Conservation (phyloP, 2,113 vertebrate genomes). For the Craseonycteris thonglongyai region DNA sequence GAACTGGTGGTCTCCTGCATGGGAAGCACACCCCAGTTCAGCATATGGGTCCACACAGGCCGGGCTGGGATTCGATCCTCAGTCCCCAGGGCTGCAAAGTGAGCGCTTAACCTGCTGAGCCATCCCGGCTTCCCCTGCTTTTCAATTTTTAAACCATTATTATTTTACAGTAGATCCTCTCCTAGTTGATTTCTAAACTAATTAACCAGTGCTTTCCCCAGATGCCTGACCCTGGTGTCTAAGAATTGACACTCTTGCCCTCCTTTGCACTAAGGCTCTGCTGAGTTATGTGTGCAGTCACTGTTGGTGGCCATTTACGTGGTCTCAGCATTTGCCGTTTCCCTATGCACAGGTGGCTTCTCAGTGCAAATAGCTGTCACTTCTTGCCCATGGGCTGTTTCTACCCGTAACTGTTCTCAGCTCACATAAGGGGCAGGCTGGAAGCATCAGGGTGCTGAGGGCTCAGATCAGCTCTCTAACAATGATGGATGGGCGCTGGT, state of each 20-base stretch:
- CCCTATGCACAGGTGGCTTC: background rate
- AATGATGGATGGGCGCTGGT: background rate
- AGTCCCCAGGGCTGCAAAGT: too few species aligned
- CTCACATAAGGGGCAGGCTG: background rate
- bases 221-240: background rate
- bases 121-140: too few species aligned
- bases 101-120: too few species aligned
- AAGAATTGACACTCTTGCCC: fast-evolving
- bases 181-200: background rate
- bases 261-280: too few species aligned
- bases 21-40: too few species aligned
- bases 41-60: too few species aligned
- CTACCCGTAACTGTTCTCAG: background rate
- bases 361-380: background rate
- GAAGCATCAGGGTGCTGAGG: background rate
- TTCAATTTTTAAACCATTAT: background rate
- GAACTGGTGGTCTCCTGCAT: too few species aligned
- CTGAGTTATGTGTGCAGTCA: background rate
- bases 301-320: background rate
- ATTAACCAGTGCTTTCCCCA: background rate
- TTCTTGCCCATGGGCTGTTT: background rate
- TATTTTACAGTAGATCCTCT: background rate
- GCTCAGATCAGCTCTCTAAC: background rate
- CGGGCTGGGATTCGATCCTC: too few species aligned
- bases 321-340: background rate